Percentiles rank a stretch among this genome's conserved stretches.
These are phyloP conservation scores for Podiceps cristatus DNA, from an alignment of 2,113 vertebrate genomes.

Conservation along the genomic window DNA sequence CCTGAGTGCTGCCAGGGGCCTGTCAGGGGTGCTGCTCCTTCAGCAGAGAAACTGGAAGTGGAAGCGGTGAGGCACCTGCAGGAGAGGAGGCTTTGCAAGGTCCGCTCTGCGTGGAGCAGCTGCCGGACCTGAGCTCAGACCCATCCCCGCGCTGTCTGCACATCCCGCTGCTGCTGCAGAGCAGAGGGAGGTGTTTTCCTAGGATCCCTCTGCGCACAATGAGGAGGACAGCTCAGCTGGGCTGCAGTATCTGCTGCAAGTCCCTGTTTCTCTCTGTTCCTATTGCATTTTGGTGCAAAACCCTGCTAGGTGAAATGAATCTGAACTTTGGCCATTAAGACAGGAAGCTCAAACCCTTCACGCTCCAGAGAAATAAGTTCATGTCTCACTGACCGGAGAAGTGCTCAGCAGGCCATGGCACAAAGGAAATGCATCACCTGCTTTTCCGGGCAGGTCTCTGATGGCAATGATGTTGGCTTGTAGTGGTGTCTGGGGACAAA, in stretches of 20 bases:
- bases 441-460: neutral
- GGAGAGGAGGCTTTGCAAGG: neutral
- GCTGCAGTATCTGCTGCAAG: neutral
- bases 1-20: neutral
- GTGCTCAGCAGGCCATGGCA: neutral
- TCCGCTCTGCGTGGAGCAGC: fast-evolving
- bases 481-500: neutral
- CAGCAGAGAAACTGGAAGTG: neutral
- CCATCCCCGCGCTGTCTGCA: too few species aligned
- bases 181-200: fast-evolving
- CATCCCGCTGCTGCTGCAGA: neutral
- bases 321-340: neutral
- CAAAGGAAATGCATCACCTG: neutral
- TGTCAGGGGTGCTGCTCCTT: neutral
- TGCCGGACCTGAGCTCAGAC: neutral
- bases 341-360: neutral
- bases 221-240: neutral
- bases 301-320: neutral
- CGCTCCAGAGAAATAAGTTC: neutral
- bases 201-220: neutral
- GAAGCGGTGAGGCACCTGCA: neutral
- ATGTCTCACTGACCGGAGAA: fast-evolving
- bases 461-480: neutral
- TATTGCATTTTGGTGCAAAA: neutral
- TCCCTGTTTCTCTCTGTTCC: neutral